A percentile compares a stretch with the other conserved stretches of the same genome.
Conservation (phyloP, 2,113 vertebrate genomes). For the Rhineura floridana region DNA sequence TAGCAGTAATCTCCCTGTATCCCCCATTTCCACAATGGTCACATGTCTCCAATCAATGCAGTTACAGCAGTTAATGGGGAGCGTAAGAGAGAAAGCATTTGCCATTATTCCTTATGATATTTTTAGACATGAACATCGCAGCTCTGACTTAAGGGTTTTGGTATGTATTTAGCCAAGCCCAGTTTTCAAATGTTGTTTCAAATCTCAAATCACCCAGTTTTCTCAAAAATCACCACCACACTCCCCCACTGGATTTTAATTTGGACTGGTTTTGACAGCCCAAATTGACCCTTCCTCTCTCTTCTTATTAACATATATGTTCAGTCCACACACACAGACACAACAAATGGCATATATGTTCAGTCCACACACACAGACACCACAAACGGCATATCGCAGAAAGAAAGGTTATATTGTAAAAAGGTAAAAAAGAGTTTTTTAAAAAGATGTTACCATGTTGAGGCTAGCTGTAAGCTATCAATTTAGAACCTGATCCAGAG, state of each 20-base stretch:
- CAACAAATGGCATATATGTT: constrained; percentile 33
- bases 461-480: background rate
- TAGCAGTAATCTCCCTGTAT: constrained; percentile 25
- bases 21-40: constrained; percentile 13
- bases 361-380: background rate
- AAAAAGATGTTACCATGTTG: constrained; percentile 37
- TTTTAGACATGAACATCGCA: constrained; percentile 61
- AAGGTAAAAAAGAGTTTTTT: constrained; percentile 28
- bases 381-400: constrained; percentile 22
- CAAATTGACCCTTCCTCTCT: constrained; percentile 51
- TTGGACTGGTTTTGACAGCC: constrained; percentile 49
- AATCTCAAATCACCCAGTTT: constrained; percentile 49
- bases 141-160: constrained; percentile 66
- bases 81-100: constrained; percentile 10
- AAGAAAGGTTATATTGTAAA: background rate
- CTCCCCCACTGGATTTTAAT: constrained; percentile 47
- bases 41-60: constrained; percentile 33
- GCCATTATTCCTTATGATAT: constrained; percentile 14
- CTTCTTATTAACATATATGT: constrained; percentile 35
- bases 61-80: constrained; percentile 20
- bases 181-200: constrained; percentile 55
- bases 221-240: constrained; percentile 46
- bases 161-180: constrained; percentile 62
- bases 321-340: rapidly evolving
- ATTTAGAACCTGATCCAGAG: constrained; percentile 14